phyloP scores from a whole-genome alignment of 2,113 vertebrate genomes.

The Nesogale talazaci region DNA sequence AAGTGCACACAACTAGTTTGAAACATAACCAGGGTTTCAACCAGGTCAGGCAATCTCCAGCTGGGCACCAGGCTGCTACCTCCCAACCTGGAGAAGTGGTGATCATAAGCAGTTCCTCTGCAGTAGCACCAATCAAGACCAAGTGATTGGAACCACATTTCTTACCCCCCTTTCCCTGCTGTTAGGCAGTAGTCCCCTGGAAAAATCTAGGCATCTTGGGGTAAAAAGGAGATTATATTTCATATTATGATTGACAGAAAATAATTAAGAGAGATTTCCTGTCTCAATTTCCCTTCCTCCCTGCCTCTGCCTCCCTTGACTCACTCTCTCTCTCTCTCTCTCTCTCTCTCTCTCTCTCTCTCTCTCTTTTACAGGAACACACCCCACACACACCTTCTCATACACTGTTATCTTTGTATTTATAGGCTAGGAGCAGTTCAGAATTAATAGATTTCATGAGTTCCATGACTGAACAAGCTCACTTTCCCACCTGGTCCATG shows the following conservation, averaged over 20 bases:
- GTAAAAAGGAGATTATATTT: slow-evolving; percentile 61
- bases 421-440: slow-evolving; percentile 61
- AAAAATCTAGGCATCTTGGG: slow-evolving; percentile 60
- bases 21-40: not conserved
- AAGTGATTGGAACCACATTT: slow-evolving; percentile 70
- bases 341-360: no score
- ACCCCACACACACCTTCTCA: not conserved
- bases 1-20: not conserved
- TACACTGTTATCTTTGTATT: slow-evolving; percentile 57
- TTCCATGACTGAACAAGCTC: slow-evolving; percentile 49
- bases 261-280: slow-evolving; percentile 52
- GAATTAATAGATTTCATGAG: slow-evolving; percentile 43
- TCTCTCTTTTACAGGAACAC: no score
- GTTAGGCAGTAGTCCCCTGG: slow-evolving; percentile 56
- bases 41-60: not conserved
- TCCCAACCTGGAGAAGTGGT: slow-evolving; percentile 68
- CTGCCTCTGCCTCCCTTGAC: slow-evolving; percentile 24
- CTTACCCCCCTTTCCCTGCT: slow-evolving; percentile 51
- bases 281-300: slow-evolving; percentile 57
- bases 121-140: slow-evolving; percentile 68
- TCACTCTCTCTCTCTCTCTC: no score
- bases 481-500: not conserved
- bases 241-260: slow-evolving; percentile 65
- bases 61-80: not conserved
- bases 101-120: slow-evolving; percentile 60